Percentiles rank a stretch among this genome's conserved stretches.
Conservation (phyloP, 1,140 invertebrate genomes). For the Drosophila pachea region DNA sequence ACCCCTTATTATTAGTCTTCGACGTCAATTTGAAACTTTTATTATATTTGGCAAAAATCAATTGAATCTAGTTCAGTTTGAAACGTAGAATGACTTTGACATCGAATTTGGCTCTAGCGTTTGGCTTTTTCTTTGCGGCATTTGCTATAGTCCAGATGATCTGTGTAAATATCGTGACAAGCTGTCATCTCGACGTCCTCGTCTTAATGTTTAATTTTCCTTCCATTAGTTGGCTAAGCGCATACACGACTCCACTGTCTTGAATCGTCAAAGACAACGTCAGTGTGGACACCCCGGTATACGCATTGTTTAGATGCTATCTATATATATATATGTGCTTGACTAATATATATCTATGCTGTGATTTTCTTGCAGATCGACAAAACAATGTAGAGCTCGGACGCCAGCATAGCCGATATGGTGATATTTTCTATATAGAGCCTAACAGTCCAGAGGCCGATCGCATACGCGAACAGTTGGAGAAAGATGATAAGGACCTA, state of each 20-base stretch:
- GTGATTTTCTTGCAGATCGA: conserved; percentile 57
- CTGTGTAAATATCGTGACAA: conserved; percentile 46
- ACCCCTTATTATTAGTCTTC: conserved; percentile 16
- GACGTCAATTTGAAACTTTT: not conserved
- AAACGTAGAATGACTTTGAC: conserved; percentile 54
- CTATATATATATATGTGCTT: not conserved
- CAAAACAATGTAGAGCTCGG: conserved; percentile 65
- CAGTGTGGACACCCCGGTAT: conserved; percentile 27
- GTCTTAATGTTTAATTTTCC: conserved; percentile 34
- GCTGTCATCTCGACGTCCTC: not conserved
- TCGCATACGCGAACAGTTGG: conserved; percentile 70
- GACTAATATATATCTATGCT: not conserved
- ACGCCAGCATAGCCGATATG: conserved; percentile 48
- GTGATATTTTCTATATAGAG: conserved; percentile 72
- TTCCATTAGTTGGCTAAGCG: conserved; percentile 61
- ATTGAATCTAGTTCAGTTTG: conserved; percentile 18
- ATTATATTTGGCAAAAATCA: conserved; percentile 28
- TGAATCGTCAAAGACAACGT: conserved; percentile 39
- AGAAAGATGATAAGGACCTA: conserved; percentile 75
- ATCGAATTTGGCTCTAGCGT: conserved; percentile 40
- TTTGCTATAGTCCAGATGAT: conserved; percentile 47
- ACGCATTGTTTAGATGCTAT: not conserved
- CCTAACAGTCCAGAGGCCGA: conserved; percentile 65
- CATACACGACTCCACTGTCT: conserved; percentile 45
- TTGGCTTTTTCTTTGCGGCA: conserved; percentile 58